These are phyloP conservation scores for Ectropis crepuscularia DNA, from an alignment of 2,888 invertebrate species.

Conservation along the genomic window DNA sequence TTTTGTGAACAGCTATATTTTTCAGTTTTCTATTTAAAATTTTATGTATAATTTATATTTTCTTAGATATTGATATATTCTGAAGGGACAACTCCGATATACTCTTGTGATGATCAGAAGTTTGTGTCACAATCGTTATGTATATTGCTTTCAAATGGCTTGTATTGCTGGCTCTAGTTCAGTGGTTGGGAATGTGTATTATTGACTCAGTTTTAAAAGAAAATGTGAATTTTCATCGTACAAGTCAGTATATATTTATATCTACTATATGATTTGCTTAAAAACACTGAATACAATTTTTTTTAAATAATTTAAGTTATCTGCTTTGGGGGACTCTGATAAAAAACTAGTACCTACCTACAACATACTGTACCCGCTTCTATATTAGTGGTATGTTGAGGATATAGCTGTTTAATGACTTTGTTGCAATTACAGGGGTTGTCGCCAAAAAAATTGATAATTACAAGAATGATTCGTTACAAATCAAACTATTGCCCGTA, in stretches of 20 bases:
- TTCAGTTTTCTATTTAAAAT: constrained; percentile 1
- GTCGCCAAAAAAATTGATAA: constrained; percentile 29
- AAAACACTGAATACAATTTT: no score
- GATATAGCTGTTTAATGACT: no score
- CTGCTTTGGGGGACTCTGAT: no score
- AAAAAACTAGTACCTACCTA: no score
- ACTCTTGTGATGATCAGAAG: constrained; percentile 13
- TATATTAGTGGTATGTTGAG: no score
- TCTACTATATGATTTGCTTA: background rate
- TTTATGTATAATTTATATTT: constrained; percentile 1
- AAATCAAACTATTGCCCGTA: constrained; percentile 8
- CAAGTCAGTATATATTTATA: constrained; percentile 41
- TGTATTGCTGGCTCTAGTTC: constrained; percentile 56
- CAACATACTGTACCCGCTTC: no score
- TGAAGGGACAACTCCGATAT: background rate
- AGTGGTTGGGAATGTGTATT: constrained; percentile 70
- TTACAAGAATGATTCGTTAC: constrained; percentile 34
- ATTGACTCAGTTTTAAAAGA: constrained; percentile 51
- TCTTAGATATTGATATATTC: background rate
- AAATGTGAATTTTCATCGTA: constrained; percentile 32
- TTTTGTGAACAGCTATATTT: constrained; percentile 16
- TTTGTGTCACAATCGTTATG: constrained; percentile 50
- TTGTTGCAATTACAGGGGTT: constrained; percentile 32
- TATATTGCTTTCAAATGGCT: constrained; percentile 79
- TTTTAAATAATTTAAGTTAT: no score